Evolutionary conservation across 2,888 invertebrate genomes (phyloP).

Genomic region (Lasioglossum malachurum): DNA sequence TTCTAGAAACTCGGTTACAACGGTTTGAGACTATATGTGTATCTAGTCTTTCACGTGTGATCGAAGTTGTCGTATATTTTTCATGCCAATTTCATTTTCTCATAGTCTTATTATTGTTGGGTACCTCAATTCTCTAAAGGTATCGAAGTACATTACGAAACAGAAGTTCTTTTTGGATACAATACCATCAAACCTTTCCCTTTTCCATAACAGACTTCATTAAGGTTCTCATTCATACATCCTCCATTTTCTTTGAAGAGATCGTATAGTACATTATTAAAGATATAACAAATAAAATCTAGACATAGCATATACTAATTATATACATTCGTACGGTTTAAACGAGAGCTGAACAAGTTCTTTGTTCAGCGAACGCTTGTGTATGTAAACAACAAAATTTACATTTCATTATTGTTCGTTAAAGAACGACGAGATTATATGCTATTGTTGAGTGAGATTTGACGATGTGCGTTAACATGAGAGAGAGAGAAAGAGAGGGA

Average conservation of each 20-base stretch:
- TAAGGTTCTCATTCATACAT: conserved; percentile 48
- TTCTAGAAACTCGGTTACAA: neutral
- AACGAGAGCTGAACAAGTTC: conserved; percentile 51
- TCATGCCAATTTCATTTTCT: conserved; percentile 1
- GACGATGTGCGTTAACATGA: conserved; percentile 59
- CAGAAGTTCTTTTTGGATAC: conserved; percentile 31
- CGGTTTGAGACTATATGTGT: neutral
- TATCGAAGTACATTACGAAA: conserved; percentile 32
- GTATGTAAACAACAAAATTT: conserved; percentile 45
- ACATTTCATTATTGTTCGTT: conserved; percentile 50
- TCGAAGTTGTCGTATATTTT: neutral
- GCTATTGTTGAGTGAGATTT: conserved; percentile 52
- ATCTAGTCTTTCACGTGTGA: neutral
- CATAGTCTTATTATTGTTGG: conserved; percentile 1
- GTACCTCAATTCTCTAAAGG: conserved; percentile 60
- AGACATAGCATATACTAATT: conserved; percentile 53
- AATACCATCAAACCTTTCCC: conserved; percentile 50
- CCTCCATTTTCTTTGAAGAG: conserved; percentile 47
- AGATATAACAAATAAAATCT: conserved; percentile 44
- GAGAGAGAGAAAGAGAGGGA: conserved; percentile 27
- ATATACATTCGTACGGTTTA: conserved; percentile 48
- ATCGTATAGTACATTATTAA: conserved; percentile 35
- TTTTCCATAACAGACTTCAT: conserved; percentile 44
- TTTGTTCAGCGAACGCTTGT: conserved; percentile 51
- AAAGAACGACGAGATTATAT: conserved; percentile 42